Conservation (phyloP, 2,888 invertebrate species). For the Eupithecia dodoneata region DNA sequence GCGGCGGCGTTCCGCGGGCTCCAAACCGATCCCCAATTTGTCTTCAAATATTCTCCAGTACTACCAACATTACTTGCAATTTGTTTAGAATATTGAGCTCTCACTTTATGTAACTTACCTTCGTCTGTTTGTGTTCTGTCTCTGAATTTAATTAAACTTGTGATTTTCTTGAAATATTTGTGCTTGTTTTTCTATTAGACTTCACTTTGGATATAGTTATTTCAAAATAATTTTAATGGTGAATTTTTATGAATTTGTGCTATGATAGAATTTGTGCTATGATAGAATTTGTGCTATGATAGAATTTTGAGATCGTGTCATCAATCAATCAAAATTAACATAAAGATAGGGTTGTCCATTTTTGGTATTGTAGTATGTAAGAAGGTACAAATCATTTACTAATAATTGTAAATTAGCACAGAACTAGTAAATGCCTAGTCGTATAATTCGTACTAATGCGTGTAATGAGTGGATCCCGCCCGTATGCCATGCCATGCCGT, state of each 20-base stretch:
- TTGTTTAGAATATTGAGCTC: conserved; percentile 8
- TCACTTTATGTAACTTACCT: conserved; percentile 1
- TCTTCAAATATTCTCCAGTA: conserved; percentile 24
- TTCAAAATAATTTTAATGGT: neutral
- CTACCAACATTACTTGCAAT: conserved; percentile 25
- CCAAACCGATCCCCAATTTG: conserved; percentile 25
- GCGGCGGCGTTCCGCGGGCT: conserved; percentile 10
- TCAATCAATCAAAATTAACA: neutral
- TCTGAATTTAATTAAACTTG: conserved; percentile 5
- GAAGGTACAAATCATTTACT: too few relatives aligned
- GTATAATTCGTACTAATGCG: neutral
- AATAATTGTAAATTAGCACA: too few relatives aligned
- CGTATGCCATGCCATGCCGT: neutral
- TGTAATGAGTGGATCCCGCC: neutral
- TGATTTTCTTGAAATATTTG: conserved; percentile 1
- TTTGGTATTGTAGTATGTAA: neutral
- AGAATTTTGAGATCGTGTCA: neutral
- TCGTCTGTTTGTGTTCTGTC: neutral
- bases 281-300: neutral
- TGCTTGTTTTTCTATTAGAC: neutral
- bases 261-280: too few relatives aligned
- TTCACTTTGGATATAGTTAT: neutral
- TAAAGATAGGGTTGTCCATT: neutral
- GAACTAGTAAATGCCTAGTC: neutral
- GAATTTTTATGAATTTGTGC: neutral